A percentile compares a stretch with the other conserved stretches of the same genome.
Conservation (phyloP, 2,888 invertebrate species). For the Callosobruchus maculatus region DNA sequence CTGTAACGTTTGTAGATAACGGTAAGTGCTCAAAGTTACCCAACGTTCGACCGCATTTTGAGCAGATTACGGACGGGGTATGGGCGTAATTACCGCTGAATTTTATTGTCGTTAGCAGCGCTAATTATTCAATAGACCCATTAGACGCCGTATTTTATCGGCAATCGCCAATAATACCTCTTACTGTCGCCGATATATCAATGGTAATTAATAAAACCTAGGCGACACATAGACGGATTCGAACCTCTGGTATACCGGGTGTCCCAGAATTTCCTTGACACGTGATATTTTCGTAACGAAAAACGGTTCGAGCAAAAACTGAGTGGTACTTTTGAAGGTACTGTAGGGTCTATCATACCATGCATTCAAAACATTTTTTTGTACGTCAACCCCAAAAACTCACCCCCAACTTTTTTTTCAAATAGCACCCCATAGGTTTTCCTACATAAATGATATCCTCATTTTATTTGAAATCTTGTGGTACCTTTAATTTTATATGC, state of each 20-base stretch:
- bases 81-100: background rate
- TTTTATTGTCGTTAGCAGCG: background rate
- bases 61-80: background rate
- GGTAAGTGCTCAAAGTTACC: background rate
- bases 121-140: background rate
- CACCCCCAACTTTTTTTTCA: too few relatives aligned
- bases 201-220: background rate
- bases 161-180: background rate
- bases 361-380: too few relatives aligned
- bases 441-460: too few relatives aligned
- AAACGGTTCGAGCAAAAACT: too few relatives aligned
- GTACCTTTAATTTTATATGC: too few relatives aligned
- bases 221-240: background rate
- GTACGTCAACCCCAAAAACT: too few relatives aligned
- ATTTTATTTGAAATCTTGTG: too few relatives aligned
- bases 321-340: too few relatives aligned
- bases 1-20: background rate
- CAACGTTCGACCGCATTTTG: background rate
- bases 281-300: too few relatives aligned
- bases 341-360: too few relatives aligned
- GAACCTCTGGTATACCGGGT: background rate
- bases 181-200: background rate
- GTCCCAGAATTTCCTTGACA: too few relatives aligned
- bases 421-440: too few relatives aligned
- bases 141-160: background rate